These are phyloP conservation scores for Pholis gunnellus DNA, from an alignment of 2,113 vertebrate species.

Conservation along the genomic window DNA sequence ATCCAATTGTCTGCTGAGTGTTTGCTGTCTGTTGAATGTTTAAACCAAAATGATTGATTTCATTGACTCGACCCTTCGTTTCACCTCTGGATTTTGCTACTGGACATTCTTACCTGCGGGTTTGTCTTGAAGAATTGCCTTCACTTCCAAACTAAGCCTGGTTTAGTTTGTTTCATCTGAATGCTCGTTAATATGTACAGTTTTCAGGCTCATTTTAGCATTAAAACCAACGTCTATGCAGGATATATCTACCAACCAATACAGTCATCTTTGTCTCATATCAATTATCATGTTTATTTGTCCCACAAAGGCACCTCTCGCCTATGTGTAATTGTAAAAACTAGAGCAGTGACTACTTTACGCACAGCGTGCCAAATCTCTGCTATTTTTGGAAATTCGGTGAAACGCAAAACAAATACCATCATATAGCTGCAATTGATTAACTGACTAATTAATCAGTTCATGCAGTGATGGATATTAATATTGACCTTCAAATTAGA, in stretches of 20 bases:
- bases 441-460: neutral
- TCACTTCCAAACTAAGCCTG: neutral
- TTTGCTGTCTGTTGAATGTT: conserved; percentile 72
- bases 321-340: neutral
- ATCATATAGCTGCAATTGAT: neutral
- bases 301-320: neutral
- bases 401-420: neutral
- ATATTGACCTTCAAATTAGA: neutral
- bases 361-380: neutral
- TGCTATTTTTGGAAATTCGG: neutral
- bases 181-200: neutral
- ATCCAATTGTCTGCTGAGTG: conserved; percentile 55
- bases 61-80: conserved; percentile 42
- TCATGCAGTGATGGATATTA: neutral
- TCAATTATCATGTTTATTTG: neutral
- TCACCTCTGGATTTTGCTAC: conserved; percentile 43
- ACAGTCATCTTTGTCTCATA: neutral
- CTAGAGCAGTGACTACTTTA: neutral
- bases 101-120: conserved; percentile 18
- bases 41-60: conserved; percentile 72
- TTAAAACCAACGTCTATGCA: neutral
- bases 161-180: neutral
- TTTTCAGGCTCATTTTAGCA: neutral
- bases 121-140: conserved; percentile 5
- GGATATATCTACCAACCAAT: neutral